A percentile compares a stretch with the other conserved stretches of the same genome.
Conservation (phyloP, 1,140 invertebrate species). For the Zaprionus inermis region DNA sequence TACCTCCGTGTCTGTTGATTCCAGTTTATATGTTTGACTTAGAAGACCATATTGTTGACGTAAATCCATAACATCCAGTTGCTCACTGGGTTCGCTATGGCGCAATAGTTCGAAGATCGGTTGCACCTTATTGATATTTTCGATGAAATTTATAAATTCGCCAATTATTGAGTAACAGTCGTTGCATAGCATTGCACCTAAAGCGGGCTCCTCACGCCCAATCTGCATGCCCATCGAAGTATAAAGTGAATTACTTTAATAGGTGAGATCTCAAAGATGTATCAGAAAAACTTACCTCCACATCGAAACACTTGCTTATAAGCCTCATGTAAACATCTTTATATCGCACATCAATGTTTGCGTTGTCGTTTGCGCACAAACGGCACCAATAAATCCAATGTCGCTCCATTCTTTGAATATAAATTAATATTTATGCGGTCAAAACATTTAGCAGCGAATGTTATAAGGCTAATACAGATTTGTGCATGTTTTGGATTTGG, state of each 20-base stretch:
- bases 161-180: conserved; percentile 47
- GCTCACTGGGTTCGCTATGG: conserved; percentile 41
- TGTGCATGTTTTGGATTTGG: conserved; percentile 5
- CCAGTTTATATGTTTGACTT: background rate
- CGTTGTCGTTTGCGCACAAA: conserved; percentile 54
- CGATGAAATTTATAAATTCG: conserved; percentile 38
- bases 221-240: conserved; percentile 34
- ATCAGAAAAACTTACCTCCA: conserved; percentile 41
- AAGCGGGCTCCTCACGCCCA: conserved; percentile 51
- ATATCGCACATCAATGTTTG: conserved; percentile 27
- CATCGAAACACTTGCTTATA: conserved; percentile 65
- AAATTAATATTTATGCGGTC: background rate
- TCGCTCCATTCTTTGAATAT: background rate
- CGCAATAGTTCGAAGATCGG: conserved; percentile 64
- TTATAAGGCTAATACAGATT: conserved; percentile 5
- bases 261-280: background rate
- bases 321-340: conserved; percentile 39
- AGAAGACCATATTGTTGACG: conserved; percentile 49
- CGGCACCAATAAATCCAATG: conserved; percentile 61
- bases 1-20: background rate
- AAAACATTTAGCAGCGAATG: conserved; percentile 1
- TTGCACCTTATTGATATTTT: conserved; percentile 66
- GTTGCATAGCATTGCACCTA: conserved; percentile 54
- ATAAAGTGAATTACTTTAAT: background rate
- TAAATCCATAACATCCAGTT: conserved; percentile 38